These are phyloP conservation scores for Thripadectes ignobilis DNA, from an alignment of 2,797 vertebrate genomes.

Conservation along the genomic window DNA sequence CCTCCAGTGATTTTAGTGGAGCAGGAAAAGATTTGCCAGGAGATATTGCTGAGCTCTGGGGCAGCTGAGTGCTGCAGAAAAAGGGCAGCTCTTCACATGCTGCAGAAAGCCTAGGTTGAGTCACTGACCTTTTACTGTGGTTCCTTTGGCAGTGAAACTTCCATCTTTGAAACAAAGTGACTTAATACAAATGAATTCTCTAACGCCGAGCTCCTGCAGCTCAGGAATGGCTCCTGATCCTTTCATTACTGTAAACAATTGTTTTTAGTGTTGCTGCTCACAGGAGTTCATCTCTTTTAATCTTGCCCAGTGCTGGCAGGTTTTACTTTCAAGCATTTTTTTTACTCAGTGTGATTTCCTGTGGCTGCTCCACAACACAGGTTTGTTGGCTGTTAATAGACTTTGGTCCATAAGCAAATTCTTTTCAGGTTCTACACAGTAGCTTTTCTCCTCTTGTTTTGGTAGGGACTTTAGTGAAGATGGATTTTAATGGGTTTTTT, in stretches of 20 bases:
- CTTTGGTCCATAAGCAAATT: not conserved
- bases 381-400: not conserved
- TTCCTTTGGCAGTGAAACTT: not conserved
- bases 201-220: not conserved
- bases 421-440: not conserved
- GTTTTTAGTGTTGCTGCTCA: not conserved
- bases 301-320: not conserved
- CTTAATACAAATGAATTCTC: not conserved
- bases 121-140: not conserved
- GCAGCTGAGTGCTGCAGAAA: not conserved
- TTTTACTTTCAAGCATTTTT: not conserved
- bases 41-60: not conserved
- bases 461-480: not conserved
- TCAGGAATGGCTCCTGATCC: not conserved
- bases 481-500: not conserved
- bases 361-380: not conserved
- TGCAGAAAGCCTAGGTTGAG: not conserved
- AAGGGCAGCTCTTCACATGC: not conserved
- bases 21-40: not conserved
- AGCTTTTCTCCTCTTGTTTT: not conserved
- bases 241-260: not conserved
- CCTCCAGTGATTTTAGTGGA: not conserved
- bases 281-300: not conserved
- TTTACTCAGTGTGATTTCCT: not conserved
- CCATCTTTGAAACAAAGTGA: not conserved